A percentile compares a stretch with the other conserved stretches of the same genome.
Conservation (phyloP, 2,113 vertebrate genomes). For the Pituophis catenifer region DNA sequence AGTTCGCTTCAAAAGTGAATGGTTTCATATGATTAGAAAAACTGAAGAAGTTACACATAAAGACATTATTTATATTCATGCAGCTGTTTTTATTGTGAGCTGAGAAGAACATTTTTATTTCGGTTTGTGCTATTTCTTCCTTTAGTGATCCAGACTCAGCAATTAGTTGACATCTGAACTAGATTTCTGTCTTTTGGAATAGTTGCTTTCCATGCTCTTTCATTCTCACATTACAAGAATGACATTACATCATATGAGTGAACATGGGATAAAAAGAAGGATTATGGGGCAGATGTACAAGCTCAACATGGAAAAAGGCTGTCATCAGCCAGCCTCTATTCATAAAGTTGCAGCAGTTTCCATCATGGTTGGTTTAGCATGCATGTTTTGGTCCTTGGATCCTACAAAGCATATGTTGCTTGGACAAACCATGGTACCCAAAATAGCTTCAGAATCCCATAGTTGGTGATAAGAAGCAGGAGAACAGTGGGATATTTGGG, state of each 20-base stretch:
- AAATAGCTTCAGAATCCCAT: neutral
- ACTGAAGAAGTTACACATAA: conserved; percentile 13
- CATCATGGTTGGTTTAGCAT: neutral
- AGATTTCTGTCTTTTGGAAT: conserved; percentile 51
- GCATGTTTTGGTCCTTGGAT: neutral
- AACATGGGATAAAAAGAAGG: neutral
- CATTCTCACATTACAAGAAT: conserved; percentile 28
- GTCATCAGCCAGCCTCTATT: neutral
- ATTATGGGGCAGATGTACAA: neutral
- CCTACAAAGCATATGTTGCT: neutral
- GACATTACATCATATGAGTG: conserved; percentile 17
- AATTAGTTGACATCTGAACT: conserved; percentile 49
- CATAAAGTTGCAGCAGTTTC: neutral
- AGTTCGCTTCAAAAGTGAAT: neutral
- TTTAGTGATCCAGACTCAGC: conserved; percentile 49
- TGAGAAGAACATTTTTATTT: conserved; percentile 45
- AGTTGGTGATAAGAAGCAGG: neutral
- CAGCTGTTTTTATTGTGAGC: conserved; percentile 58
- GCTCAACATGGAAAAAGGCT: neutral
- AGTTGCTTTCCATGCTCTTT: conserved; percentile 32
- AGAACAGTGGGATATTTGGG: neutral
- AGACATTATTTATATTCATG: conserved; percentile 55
- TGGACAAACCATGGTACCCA: neutral
- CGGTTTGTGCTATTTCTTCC: conserved; percentile 34
- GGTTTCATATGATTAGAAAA: neutral